phyloP scores from a whole-genome alignment of 2,888 invertebrate genomes.

The Syrphus vitripennis region DNA sequence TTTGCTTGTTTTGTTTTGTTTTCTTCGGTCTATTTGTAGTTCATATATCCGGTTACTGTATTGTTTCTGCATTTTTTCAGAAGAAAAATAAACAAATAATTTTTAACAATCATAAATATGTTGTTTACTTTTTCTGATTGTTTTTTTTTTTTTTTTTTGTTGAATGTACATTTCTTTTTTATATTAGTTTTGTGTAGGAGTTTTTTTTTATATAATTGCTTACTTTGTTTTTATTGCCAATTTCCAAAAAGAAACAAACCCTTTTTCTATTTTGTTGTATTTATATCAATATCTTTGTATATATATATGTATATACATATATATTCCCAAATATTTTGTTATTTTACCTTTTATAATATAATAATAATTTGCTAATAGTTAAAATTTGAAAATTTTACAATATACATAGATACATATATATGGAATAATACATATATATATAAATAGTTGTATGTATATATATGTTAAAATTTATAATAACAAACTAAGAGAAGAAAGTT shows the following conservation, averaged over 20 bases:
- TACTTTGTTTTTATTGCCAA: constrained; percentile 34
- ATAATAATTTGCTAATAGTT: constrained; percentile 61
- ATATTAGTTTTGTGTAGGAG: constrained; percentile 33
- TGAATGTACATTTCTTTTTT: constrained; percentile 31
- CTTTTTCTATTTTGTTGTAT: constrained; percentile 40
- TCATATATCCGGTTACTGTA: constrained; percentile 26
- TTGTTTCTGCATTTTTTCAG: constrained; percentile 23
- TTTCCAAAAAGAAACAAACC: constrained; percentile 53
- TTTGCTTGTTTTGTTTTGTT: background rate
- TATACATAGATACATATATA: constrained; percentile 70
- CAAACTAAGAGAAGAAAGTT: constrained; percentile 50
- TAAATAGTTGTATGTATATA: constrained; percentile 26
- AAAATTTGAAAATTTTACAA: constrained; percentile 68
- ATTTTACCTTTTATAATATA: background rate
- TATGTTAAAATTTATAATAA: constrained; percentile 34
- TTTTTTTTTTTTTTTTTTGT: constrained; percentile 37
- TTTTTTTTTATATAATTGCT: constrained; percentile 33
- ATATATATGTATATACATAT: background rate
- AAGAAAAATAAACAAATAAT: constrained; percentile 12
- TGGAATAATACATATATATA: constrained; percentile 39
- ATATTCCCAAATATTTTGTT: constrained; percentile 48
- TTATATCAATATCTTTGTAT: constrained; percentile 48
- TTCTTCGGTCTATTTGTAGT: constrained; percentile 22
- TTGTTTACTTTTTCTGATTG: constrained; percentile 22
- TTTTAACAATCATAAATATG: constrained; percentile 36